phyloP scores from a whole-genome alignment of 2,888 invertebrate genomes.

The Noctua pronuba region DNA sequence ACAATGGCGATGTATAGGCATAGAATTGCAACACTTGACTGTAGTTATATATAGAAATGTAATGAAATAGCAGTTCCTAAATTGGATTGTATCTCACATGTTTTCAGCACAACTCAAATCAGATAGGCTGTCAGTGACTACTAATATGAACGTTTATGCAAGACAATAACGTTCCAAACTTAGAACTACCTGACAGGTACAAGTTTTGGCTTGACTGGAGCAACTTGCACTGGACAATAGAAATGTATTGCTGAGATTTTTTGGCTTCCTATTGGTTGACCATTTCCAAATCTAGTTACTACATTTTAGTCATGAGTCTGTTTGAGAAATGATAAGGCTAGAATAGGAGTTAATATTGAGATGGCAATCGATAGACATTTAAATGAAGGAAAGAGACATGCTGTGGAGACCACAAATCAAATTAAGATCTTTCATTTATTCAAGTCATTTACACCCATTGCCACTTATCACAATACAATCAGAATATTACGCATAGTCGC shows the following conservation, averaged over 20 bases:
- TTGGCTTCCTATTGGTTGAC: neutral
- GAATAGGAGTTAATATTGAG: neutral
- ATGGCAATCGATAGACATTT: neutral
- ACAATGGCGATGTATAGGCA: neutral
- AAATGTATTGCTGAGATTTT: conserved; percentile 15
- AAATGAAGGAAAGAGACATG: neutral
- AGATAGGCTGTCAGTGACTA: conserved; percentile 11
- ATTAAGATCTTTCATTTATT: too few relatives aligned
- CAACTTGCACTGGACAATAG: conserved; percentile 22
- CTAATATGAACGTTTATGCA: conserved; percentile 37
- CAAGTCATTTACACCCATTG: too few relatives aligned
- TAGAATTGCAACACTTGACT: neutral
- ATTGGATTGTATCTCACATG: conserved; percentile 27
- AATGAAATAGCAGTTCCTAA: conserved; percentile 1
- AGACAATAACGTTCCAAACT: conserved; percentile 33
- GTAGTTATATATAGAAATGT: neutral
- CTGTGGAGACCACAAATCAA: neutral
- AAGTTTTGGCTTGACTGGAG: conserved; percentile 26
- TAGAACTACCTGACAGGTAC: conserved; percentile 43
- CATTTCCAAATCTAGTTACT: neutral
- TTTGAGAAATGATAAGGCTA: neutral
- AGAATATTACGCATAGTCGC: too few relatives aligned
- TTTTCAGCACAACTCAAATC: conserved; percentile 9
- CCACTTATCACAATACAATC: too few relatives aligned
- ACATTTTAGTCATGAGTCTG: neutral